Percentiles rank a stretch among this genome's conserved stretches.
Conservation (phyloP, 2,113 vertebrate species). For the Dipodomys stephensi region DNA sequence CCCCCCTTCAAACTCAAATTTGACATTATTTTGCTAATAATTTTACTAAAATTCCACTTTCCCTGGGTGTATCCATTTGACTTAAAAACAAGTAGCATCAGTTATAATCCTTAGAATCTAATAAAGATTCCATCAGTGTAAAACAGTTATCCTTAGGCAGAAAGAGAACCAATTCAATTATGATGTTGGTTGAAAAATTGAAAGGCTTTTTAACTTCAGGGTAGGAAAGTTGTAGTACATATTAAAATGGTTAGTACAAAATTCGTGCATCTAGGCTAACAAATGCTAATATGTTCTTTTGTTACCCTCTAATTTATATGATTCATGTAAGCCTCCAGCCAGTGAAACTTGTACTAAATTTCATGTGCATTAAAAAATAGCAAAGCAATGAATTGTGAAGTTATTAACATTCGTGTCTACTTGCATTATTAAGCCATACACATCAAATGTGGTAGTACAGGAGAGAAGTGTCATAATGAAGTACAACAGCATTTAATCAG, state of each 20-base stretch:
- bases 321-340: constrained; percentile 90
- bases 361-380: constrained; percentile 88
- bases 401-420: constrained; percentile 90
- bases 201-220: constrained; percentile 89
- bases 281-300: constrained; percentile 93
- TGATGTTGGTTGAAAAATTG: constrained; percentile 87
- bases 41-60: constrained; percentile 31
- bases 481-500: constrained; percentile 86
- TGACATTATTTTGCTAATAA: background rate
- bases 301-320: constrained; percentile 91
- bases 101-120: constrained; percentile 85
- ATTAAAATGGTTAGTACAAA: constrained; percentile 90
- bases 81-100: constrained; percentile 77
- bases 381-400: constrained; percentile 87
- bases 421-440: constrained; percentile 88
- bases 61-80: constrained; percentile 14
- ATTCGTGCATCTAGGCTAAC: constrained; percentile 88
- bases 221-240: constrained; percentile 87
- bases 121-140: constrained; percentile 85
- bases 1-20: background rate
- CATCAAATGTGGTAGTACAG: constrained; percentile 87
- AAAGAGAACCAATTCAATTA: constrained; percentile 88
- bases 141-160: constrained; percentile 86
- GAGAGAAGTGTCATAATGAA: constrained; percentile 87
- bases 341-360: constrained; percentile 90